Base-by-base conservation (phyloP, 2,113 vertebrate genomes). In the Salvelinus alpinus region DNA sequence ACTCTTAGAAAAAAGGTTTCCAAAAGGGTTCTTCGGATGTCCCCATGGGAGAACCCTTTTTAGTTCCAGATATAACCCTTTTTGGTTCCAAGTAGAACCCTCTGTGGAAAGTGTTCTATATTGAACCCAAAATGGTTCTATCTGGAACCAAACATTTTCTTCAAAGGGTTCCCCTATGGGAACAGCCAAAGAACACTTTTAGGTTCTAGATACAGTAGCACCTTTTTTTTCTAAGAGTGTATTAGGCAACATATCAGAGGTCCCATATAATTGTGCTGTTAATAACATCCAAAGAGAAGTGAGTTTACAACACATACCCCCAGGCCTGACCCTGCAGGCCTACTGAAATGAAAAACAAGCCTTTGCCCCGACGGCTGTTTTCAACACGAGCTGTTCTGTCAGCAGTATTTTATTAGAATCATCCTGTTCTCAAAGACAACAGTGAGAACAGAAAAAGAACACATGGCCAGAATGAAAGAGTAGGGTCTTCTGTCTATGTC, bases 311-410 rank as follows among this genome's bases (percentile, higher is more conserved):
- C 83, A 78, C 0, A 44, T 44, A 81, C 80, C 91, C 89, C 80
- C 14, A 78, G 89, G 90, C 88, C 83, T 88, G 77, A 84, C 79
- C 90, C 85, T 29, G 65, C 80, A 86, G 68, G 72, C 31, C 71
- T 73, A 70, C 80, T 88, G 72, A 87, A 90, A 91, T 90, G 87
- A 90, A 90, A 89, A 92, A 87, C 78, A 75, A 82, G 86, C 85
- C 86, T 51, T 54, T 85, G 81, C 86, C 88, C 85, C 79, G 62
- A 76, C 59, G 60, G 85, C 73, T 34, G 25, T 74, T 85, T 67
- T 85, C 69, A 87, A 87, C 85, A 81, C 54, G 81, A 71, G 75
- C 73, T 87, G 85, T 86, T 82, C 85, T 90, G 87, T 92, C 91
- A 91, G 91, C 89, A 73, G 54, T 85, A 83, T 86, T 91, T 88